phyloP scores from a whole-genome alignment of 2,888 invertebrate species.

The Ernsta delagoae region DNA sequence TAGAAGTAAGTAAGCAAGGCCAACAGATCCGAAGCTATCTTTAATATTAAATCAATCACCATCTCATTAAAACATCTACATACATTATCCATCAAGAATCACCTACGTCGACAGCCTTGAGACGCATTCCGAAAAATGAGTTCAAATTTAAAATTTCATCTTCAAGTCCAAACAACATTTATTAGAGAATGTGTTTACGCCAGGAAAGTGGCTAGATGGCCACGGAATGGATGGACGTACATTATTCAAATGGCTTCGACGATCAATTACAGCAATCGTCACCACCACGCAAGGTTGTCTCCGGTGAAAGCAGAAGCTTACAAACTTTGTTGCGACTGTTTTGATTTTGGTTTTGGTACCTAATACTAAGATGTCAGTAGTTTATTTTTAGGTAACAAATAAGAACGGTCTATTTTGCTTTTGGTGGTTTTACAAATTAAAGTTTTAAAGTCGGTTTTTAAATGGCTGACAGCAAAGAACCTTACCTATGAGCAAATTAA shows the following conservation, averaged over 20 bases:
- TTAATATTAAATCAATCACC: conserved; percentile 2
- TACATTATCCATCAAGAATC: conserved; percentile 15
- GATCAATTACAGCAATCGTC: conserved; percentile 24
- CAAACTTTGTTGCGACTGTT: neutral
- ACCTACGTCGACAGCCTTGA: conserved; percentile 29
- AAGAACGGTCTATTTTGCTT: too few species aligned
- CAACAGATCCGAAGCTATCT: neutral
- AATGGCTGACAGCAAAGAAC: too few species aligned
- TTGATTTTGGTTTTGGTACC: too few species aligned
- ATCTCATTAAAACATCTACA: neutral
- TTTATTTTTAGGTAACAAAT: too few species aligned
- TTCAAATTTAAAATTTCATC: conserved; percentile 34
- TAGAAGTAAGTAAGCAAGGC: neutral
- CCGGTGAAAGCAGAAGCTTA: conserved; percentile 5
- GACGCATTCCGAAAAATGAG: conserved; percentile 29
- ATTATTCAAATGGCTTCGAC: conserved; percentile 9
- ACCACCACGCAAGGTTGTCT: conserved; percentile 16
- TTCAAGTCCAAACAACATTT: conserved; percentile 32
- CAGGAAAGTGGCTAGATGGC: conserved; percentile 11
- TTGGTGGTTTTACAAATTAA: too few species aligned
- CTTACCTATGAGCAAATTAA: too few species aligned
- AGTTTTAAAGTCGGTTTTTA: too few species aligned
- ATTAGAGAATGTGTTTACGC: conserved; percentile 31
- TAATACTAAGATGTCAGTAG: too few species aligned
- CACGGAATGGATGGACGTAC: conserved; percentile 2